A percentile compares a stretch with the other conserved stretches of the same genome.
Evolutionary conservation across 2,797 vertebrate species (phyloP).

Genomic region (Acridotheres tristis): DNA sequence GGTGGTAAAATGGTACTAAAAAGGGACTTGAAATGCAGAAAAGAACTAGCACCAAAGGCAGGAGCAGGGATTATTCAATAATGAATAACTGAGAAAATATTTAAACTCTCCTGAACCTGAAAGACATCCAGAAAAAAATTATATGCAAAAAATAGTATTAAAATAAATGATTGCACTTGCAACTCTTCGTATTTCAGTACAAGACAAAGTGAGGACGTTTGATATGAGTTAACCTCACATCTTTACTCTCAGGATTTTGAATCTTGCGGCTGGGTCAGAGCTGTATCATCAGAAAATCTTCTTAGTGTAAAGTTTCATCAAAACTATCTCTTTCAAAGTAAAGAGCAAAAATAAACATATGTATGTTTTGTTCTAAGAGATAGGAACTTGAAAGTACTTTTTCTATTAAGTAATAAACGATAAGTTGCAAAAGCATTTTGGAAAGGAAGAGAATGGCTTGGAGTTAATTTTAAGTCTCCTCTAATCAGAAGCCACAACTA

Average conservation of each 20-base stretch:
- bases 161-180: background rate
- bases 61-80: background rate
- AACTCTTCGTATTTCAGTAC: background rate
- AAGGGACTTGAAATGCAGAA: background rate
- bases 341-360: background rate
- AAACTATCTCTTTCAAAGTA: background rate
- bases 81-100: background rate
- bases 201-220: background rate
- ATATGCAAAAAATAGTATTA: background rate
- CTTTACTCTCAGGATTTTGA: background rate
- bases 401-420: background rate
- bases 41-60: background rate
- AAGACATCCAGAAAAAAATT: background rate
- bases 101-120: constrained; percentile 13
- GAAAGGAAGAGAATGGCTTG: background rate
- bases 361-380: background rate
- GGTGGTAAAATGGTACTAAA: background rate
- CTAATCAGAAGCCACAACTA: background rate
- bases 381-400: background rate
- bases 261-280: background rate
- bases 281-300: background rate
- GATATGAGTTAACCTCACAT: background rate
- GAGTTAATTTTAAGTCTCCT: background rate
- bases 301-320: background rate
- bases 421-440: background rate